These are phyloP conservation scores for Sternotherus odoratus DNA, from an alignment of 2,797 vertebrate species.

Conservation along the genomic window DNA sequence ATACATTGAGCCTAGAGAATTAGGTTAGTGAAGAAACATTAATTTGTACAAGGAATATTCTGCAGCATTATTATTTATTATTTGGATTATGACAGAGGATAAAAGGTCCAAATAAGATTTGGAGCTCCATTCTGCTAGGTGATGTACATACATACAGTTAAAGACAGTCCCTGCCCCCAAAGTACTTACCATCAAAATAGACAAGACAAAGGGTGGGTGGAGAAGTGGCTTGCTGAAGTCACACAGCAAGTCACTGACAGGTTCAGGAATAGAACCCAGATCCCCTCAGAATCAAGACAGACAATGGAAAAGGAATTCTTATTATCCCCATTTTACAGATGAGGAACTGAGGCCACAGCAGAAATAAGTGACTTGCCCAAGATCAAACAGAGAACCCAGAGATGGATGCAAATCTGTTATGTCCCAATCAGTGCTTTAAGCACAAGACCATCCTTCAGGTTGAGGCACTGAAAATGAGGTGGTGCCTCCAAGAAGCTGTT, in stretches of 20 bases:
- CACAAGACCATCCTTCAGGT: not conserved
- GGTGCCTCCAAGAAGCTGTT: not conserved
- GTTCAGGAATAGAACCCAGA: not conserved
- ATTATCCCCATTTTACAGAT: not conserved
- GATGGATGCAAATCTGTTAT: not conserved
- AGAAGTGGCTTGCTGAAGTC: not conserved
- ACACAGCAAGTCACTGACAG: not conserved
- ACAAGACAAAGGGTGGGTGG: too few species aligned
- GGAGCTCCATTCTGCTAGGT: too few species aligned
- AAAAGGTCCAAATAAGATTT: too few species aligned
- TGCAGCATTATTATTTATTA: too few species aligned
- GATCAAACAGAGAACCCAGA: not conserved
- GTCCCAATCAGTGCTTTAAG: not conserved
- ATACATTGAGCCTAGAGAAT: not conserved
- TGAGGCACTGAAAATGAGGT: not conserved
- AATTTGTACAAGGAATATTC: not conserved
- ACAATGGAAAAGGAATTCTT: not conserved
- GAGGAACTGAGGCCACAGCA: not conserved
- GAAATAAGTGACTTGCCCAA: not conserved
- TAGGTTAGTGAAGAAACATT: not conserved
- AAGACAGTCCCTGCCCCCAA: too few species aligned
- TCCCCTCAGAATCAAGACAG: not conserved
- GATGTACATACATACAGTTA: too few species aligned
- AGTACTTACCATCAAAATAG: too few species aligned
- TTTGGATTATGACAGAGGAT: too few species aligned